Evolutionary conservation across 2,113 vertebrate genomes (phyloP).

Genomic region (Alethe castanea): DNA sequence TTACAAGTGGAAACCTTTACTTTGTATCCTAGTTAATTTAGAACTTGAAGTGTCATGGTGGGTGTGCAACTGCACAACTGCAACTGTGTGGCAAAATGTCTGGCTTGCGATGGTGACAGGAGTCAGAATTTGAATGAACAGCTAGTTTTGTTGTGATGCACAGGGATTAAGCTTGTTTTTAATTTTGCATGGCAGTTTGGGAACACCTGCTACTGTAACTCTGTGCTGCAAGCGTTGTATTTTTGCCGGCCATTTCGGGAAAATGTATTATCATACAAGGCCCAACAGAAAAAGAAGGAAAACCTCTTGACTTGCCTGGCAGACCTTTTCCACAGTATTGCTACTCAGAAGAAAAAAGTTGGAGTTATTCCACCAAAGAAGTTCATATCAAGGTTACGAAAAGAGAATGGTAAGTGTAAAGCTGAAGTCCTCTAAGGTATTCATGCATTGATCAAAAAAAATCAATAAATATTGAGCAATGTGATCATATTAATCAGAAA

Average conservation of each 20-base stretch:
- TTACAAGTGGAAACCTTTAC: not conserved
- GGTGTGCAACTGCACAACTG: not conserved
- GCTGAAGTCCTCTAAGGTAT: not conserved
- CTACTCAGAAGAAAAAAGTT: slow-evolving; percentile 98
- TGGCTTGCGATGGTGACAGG: not conserved
- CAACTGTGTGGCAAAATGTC: not conserved
- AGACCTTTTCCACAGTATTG: slow-evolving; percentile 97
- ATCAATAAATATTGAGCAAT: not conserved
- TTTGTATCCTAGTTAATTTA: not conserved
- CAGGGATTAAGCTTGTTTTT: not conserved
- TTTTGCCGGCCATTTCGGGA: slow-evolving; percentile 97
- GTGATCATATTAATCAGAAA: not conserved
- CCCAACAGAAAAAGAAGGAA: slow-evolving; percentile 98
- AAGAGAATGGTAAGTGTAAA: slow-evolving; percentile 88
- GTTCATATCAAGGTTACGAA: slow-evolving; percentile 94
- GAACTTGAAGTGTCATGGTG: not conserved
- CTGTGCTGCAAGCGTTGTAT: slow-evolving; percentile 94
- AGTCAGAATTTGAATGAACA: not conserved
- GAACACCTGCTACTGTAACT: slow-evolving; percentile 99
- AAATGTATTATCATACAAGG: slow-evolving; percentile 96
- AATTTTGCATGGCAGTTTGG: slow-evolving; percentile 84
- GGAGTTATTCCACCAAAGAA: slow-evolving; percentile 98
- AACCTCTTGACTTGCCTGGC: slow-evolving; percentile 95
- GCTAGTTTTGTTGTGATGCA: not conserved
- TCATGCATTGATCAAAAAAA: not conserved